Conservation (phyloP, 2,113 vertebrate species). For the Myxocyprinus asiaticus region DNA sequence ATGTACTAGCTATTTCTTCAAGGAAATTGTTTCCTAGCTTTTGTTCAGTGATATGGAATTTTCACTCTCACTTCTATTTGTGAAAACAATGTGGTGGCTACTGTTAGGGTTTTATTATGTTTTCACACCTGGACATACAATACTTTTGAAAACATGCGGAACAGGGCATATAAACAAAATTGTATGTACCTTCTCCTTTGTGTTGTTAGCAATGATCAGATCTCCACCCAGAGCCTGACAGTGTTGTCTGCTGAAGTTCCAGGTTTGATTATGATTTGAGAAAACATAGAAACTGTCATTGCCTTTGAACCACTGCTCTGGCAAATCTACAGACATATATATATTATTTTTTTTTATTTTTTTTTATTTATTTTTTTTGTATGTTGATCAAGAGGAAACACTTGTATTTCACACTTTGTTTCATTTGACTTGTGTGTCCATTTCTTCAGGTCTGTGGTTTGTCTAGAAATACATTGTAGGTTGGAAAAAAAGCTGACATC, state of each 20-base stretch:
- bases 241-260: constrained; percentile 29
- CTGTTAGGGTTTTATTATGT: no score
- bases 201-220: constrained; percentile 30
- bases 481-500: neutral
- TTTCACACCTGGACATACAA: neutral
- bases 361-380: no score
- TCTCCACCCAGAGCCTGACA: constrained; percentile 39
- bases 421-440: no score
- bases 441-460: constrained; percentile 1
- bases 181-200: constrained; percentile 32
- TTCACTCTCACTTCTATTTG: no score
- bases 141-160: neutral
- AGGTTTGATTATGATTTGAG: constrained; percentile 3
- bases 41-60: no score
- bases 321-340: neutral
- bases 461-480: neutral
- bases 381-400: neutral
- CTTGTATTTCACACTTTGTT: no score
- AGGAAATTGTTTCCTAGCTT: no score
- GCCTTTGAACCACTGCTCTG: constrained; percentile 22
- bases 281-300: constrained; percentile 36
- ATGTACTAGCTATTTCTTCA: no score
- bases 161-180: neutral
- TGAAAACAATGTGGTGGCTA: no score
- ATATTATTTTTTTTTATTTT: no score